Conservation (phyloP, 2,113 vertebrate genomes). For the Coturnix japonica region DNA sequence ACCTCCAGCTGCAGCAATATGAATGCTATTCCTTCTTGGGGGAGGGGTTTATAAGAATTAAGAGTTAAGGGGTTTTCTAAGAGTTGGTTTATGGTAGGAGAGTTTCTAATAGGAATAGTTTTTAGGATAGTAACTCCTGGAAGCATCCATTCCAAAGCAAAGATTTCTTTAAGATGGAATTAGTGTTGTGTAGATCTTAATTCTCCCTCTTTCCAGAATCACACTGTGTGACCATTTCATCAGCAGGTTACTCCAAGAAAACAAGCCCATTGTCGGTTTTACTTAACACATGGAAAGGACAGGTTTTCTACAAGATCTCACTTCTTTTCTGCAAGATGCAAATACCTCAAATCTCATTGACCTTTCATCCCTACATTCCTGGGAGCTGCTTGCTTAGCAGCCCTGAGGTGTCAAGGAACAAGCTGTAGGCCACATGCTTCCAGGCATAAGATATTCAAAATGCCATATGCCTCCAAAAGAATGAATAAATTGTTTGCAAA, state of each 20-base stretch:
- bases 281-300: not conserved
- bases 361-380: rapidly evolving
- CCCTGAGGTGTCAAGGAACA: not conserved
- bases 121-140: not conserved
- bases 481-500: not conserved
- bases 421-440: not conserved
- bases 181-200: not conserved
- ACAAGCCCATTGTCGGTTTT: not conserved
- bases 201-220: not conserved
- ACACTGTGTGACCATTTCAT: not conserved
- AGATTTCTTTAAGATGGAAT: not conserved
- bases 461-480: not conserved
- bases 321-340: not conserved
- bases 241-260: not conserved
- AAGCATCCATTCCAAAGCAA: not conserved
- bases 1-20: not conserved
- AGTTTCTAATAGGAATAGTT: not conserved
- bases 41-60: too few species aligned
- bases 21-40: not conserved
- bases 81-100: not conserved
- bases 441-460: not conserved
- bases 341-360: not conserved
- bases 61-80: too few species aligned
- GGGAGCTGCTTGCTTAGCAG: not conserved
- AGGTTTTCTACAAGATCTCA: not conserved